Conservation (phyloP, 2,113 vertebrate species). For the Sebastes schlegelii region DNA sequence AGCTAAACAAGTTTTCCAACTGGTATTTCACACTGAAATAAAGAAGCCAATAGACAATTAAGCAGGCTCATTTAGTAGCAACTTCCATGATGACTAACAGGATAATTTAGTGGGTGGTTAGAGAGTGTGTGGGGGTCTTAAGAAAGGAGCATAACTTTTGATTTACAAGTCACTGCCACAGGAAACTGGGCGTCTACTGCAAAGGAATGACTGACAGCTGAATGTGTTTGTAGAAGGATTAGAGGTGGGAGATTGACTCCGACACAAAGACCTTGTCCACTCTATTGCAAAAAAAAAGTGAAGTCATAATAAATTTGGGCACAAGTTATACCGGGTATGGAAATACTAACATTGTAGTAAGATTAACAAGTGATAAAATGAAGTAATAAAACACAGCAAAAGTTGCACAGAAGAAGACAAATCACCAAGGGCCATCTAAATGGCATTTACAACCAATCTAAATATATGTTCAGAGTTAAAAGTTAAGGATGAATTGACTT, state of each 20-base stretch:
- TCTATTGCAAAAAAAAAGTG: not conserved
- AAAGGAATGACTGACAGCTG: constrained; percentile 58
- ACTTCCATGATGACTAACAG: not conserved
- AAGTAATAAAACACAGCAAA: not conserved
- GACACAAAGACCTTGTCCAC: not conserved
- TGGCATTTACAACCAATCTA: not conserved
- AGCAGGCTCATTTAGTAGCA: constrained; percentile 4
- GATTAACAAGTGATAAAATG: not conserved
- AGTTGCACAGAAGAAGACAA: not conserved
- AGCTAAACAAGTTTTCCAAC: not conserved
- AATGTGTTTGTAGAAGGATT: constrained; percentile 56
- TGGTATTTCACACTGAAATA: not conserved
- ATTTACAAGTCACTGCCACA: constrained; percentile 47
- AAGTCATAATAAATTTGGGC: not conserved
- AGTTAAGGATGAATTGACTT: not conserved
- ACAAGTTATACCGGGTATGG: not conserved
- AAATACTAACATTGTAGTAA: constrained; percentile 6
- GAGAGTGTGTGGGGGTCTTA: not conserved
- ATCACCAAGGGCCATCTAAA: not conserved
- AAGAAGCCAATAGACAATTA: not conserved
- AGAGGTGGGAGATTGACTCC: not conserved
- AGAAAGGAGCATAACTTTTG: constrained; percentile 20
- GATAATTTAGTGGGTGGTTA: not conserved
- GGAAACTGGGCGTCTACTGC: constrained; percentile 58
- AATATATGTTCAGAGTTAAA: not conserved